Conservation (phyloP, 1,140 invertebrate genomes). For the Caenorhabditis brenneri region DNA sequence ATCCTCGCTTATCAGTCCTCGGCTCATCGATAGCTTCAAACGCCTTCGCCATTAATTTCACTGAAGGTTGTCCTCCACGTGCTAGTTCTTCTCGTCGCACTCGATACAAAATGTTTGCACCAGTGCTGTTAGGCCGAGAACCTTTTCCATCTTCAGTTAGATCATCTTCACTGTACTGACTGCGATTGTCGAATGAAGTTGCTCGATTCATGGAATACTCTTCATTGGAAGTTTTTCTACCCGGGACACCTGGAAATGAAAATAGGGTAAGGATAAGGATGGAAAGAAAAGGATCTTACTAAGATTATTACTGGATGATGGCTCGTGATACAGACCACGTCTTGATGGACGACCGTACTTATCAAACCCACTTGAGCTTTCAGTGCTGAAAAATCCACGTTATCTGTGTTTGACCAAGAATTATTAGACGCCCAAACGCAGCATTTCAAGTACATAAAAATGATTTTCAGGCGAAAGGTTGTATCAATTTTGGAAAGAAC, state of each 20-base stretch:
- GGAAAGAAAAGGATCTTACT: neutral
- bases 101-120: slow-evolving; percentile 70
- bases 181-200: slow-evolving; percentile 48
- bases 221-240: slow-evolving; percentile 2
- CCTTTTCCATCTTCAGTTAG: slow-evolving; percentile 3
- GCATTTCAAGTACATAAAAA: no score
- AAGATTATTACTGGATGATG: slow-evolving; percentile 20
- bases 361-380: slow-evolving; percentile 59
- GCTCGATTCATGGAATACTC: slow-evolving; percentile 38
- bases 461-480: no score
- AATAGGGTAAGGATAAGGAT: neutral
- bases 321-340: slow-evolving; percentile 9
- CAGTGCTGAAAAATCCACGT: slow-evolving; percentile 56
- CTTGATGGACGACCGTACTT: slow-evolving; percentile 57
- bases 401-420: no score
- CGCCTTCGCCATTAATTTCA: slow-evolving; percentile 66
- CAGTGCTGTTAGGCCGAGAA: slow-evolving; percentile 52
- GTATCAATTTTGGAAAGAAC: no score
- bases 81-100: slow-evolving; percentile 68
- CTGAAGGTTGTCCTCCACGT: slow-evolving; percentile 64
- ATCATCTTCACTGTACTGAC: slow-evolving; percentile 12
- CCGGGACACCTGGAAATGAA: neutral
- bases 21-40: slow-evolving; percentile 64
- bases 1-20: slow-evolving; percentile 49
- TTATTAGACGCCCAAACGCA: no score